Conservation (phyloP, 2,888 invertebrate species). For the Amiota communis region DNA sequence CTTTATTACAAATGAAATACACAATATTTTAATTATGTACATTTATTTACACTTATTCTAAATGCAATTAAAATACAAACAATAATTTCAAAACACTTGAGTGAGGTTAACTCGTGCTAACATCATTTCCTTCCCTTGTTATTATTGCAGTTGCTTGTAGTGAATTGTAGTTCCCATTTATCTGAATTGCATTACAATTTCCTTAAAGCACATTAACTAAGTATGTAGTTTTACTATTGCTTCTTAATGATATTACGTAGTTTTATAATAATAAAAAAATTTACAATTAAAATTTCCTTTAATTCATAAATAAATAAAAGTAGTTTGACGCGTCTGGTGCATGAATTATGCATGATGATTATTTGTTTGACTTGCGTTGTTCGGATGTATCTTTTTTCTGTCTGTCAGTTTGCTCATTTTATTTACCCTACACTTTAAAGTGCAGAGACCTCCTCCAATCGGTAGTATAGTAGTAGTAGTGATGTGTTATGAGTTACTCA, state of each 20-base stretch:
- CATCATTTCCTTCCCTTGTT: background rate
- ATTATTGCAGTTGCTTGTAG: background rate
- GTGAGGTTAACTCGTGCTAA: background rate
- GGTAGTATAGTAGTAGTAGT: background rate
- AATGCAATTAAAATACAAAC: background rate
- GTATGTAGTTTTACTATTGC: too few relatives aligned
- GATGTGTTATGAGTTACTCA: slow-evolving; percentile 2
- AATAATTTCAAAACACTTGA: background rate
- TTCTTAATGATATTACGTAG: slow-evolving; percentile 2
- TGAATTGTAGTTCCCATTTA: too few relatives aligned
- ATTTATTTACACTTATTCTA: background rate
- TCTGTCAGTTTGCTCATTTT: background rate
- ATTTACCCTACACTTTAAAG: background rate
- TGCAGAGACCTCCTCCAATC: slow-evolving; percentile 11
- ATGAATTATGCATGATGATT: slow-evolving; percentile 21
- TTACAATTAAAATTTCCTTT: background rate
- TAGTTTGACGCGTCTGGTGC: slow-evolving; percentile 6
- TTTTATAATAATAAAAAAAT: slow-evolving; percentile 2
- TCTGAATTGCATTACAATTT: slow-evolving; percentile 2
- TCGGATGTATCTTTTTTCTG: background rate
- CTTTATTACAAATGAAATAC: background rate
- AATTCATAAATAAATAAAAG: slow-evolving; percentile 7
- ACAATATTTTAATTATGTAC: background rate
- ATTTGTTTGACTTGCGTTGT: background rate
- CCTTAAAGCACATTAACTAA: slow-evolving; percentile 13